Evolutionary conservation across 2,797 vertebrate species (phyloP), one percentile per base, ranked within the genome.

Genomic region (Epinephelus awoara): DNA sequence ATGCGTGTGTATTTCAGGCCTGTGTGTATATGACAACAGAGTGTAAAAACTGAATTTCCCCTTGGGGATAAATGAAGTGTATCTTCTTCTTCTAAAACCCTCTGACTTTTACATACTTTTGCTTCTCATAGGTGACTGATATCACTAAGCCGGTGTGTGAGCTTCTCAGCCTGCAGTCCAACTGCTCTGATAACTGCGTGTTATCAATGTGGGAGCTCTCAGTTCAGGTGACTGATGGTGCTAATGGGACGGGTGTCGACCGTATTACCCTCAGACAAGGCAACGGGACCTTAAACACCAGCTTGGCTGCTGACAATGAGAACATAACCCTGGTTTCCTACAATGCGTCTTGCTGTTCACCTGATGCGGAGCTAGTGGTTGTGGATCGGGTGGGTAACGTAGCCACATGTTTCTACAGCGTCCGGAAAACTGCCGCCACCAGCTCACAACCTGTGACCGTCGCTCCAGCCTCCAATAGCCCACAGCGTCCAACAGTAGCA

Each of bases 301-400:
- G 15, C 21, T 69, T 19, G 55, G 72, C 3, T 0, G 0, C 72
- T 40, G 70, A 62, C 6, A 85, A 89, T 2, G 0, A 34, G 10
- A 85, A 90, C 65, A 19, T 69, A 25, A 93, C 61, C 0, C n/a
- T 82, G 70, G 91, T 75, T 17, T 72, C 72, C 62, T 94, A 94
- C 82, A 82, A 3, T 0, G 75, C 90, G 0, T 88, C 90, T 25
- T 95, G 94, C 86, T 91, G 88, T 25, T 86, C 82, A 0, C 81
- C 91, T 6, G 72, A 86, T 0, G 19, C 92, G 67, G 78, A 91
- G 76, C 68, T 93, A 58, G 46, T 84, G 78, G 88, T 52, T 46
- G 88, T 89, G 63, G 89, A 93, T 63, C 74, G 15, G 0, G 91
- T 91, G 18, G 92, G 93, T 18, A 94, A 95, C 1, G 81, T 82